phyloP scores from a whole-genome alignment of 1,140 invertebrate species.

The Heliconius hermathena region DNA sequence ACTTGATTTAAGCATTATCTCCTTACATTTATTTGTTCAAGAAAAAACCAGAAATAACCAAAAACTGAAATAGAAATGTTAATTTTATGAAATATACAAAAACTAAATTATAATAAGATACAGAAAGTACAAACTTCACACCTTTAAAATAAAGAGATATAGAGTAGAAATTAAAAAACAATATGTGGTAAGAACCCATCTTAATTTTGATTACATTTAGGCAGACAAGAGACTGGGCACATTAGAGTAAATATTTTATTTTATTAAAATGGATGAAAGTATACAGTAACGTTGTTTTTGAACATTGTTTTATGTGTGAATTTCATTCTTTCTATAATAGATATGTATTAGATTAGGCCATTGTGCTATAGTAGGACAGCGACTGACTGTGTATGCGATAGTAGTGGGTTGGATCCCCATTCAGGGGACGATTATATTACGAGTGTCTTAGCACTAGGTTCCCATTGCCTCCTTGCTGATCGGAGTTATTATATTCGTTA shows the following conservation, averaged over 20 bases:
- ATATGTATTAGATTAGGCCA: too few relatives aligned
- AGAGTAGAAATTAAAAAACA: conserved; percentile 4
- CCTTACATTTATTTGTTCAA: too few relatives aligned
- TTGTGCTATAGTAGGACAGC: too few relatives aligned
- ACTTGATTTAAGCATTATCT: too few relatives aligned
- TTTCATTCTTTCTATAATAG: background rate
- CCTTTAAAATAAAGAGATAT: background rate
- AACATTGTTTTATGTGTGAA: background rate
- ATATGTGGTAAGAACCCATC: conserved; percentile 9
- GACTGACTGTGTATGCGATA: background rate
- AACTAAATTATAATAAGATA: background rate
- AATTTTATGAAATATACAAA: background rate
- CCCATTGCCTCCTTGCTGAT: too few relatives aligned
- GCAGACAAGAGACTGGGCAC: conserved; percentile 23
- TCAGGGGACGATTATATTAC: background rate
- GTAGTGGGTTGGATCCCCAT: background rate
- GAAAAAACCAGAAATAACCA: background rate
- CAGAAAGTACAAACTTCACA: background rate
- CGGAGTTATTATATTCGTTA: too few relatives aligned
- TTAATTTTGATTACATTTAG: conserved; percentile 24
- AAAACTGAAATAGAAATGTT: background rate
- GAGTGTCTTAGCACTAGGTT: too few relatives aligned
- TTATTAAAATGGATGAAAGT: conserved; percentile 22
- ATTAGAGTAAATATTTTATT: conserved; percentile 29
- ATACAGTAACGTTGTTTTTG: conserved; percentile 12